Conservation (phyloP, 2,888 invertebrate species). For the Lampropteryx suffumata region DNA sequence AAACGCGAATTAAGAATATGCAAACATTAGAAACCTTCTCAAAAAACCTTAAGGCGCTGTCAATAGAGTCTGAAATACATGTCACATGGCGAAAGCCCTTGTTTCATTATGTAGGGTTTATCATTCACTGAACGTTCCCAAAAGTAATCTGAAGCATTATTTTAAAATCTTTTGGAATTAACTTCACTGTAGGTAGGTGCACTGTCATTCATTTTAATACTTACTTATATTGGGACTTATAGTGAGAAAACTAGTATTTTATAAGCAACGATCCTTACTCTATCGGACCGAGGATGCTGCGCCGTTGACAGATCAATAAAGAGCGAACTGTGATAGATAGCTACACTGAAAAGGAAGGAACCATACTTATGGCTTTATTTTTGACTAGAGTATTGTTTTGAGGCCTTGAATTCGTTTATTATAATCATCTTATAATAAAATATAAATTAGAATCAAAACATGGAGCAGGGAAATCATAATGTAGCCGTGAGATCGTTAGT, state of each 20-base stretch:
- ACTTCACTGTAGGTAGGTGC: background rate
- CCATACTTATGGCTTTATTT: too few species aligned
- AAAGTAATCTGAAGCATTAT: too few species aligned
- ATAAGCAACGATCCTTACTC: conserved; percentile 9
- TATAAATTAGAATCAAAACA: too few species aligned
- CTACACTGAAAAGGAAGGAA: conserved; percentile 24
- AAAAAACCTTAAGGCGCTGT: background rate
- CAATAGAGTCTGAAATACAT: background rate
- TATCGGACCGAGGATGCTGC: conserved; percentile 53
- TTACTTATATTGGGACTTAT: too few species aligned
- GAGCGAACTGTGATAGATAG: conserved; percentile 49
- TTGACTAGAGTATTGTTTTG: too few species aligned
- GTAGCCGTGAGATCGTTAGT: too few species aligned
- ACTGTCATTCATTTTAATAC: too few species aligned
- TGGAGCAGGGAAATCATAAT: too few species aligned
- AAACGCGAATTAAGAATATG: too few species aligned
- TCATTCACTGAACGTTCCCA: background rate
- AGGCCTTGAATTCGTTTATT: too few species aligned
- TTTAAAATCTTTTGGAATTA: too few species aligned
- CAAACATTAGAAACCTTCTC: background rate
- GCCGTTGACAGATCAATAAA: conserved; percentile 66
- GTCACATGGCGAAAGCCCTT: background rate
- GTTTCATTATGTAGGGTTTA: background rate
- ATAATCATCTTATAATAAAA: too few species aligned
- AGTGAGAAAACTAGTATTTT: conserved; percentile 1